Conservation (phyloP, 2,113 vertebrate genomes). For the Fulmarus glacialis region DNA sequence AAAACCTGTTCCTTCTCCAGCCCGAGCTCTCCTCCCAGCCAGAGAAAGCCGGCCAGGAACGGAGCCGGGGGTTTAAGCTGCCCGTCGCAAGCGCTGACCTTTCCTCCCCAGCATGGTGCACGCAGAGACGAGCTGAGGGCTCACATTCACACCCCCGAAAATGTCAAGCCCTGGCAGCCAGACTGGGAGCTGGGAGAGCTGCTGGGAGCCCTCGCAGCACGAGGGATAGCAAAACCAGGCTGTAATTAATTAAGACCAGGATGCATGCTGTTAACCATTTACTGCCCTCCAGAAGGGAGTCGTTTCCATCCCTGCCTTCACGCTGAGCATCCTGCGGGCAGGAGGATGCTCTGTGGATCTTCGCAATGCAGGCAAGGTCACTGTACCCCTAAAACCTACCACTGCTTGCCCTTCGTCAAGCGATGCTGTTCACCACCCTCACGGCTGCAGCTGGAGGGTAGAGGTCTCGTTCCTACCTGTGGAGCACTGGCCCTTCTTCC, state of each 20-base stretch:
- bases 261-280: not conserved
- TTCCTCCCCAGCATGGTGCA: not conserved
- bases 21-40: not conserved
- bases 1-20: not conserved
- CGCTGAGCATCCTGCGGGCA: not conserved
- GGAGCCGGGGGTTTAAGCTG: not conserved
- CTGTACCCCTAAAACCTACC: not conserved
- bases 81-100: not conserved
- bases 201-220: not conserved
- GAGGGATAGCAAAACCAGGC: not conserved
- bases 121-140: not conserved
- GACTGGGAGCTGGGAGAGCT: not conserved
- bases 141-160: not conserved
- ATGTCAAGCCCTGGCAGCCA: constrained; percentile 23
- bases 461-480: not conserved
- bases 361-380: accelerated
- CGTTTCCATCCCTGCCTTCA: not conserved
- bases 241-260: not conserved
- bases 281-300: not conserved
- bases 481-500: not conserved
- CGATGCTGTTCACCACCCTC: not conserved
- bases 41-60: not conserved
- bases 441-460: not conserved
- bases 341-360: not conserved
- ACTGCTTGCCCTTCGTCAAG: not conserved